phyloP scores from a whole-genome alignment of 2,888 invertebrate species.

The Dioctria linearis region DNA sequence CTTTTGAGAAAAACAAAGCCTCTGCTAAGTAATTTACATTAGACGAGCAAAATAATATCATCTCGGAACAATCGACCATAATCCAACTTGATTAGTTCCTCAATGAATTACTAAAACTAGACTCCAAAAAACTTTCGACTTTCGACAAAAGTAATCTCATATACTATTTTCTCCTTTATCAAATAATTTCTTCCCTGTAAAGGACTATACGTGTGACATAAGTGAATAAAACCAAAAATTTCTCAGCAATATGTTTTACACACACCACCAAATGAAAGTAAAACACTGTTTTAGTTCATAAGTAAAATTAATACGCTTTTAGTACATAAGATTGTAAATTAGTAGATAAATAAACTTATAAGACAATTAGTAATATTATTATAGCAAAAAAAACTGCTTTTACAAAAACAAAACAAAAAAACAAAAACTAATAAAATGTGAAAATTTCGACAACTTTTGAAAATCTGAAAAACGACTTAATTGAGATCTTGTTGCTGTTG shows the following conservation, averaged over 20 bases:
- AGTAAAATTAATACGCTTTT: conserved; percentile 71
- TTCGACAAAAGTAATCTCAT: no score
- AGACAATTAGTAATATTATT: conserved; percentile 62
- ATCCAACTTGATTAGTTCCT: no score
- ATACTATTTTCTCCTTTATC: no score
- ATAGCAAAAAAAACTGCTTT: conserved; percentile 57
- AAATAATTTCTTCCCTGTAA: no score
- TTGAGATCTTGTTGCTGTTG: no score
- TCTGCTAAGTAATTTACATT: no score
- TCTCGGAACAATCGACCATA: no score
- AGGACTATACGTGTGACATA: no score
- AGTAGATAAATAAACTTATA: conserved; percentile 49
- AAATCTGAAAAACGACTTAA: neutral
- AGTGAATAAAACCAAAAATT: neutral
- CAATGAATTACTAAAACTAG: no score
- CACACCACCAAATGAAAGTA: neutral
- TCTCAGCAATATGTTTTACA: neutral
- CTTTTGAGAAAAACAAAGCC: no score
- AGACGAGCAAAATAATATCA: no score
- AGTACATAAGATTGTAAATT: conserved; percentile 69
- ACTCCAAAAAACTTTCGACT: no score
- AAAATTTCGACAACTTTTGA: neutral
- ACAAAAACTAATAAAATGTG: conserved; percentile 36
- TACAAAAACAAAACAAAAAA: neutral
- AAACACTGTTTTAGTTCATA: conserved; percentile 62